Percentiles rank a stretch among this genome's conserved stretches.
Evolutionary conservation across 2,888 invertebrate genomes (phyloP).

Genomic region (Ligdia adustata): DNA sequence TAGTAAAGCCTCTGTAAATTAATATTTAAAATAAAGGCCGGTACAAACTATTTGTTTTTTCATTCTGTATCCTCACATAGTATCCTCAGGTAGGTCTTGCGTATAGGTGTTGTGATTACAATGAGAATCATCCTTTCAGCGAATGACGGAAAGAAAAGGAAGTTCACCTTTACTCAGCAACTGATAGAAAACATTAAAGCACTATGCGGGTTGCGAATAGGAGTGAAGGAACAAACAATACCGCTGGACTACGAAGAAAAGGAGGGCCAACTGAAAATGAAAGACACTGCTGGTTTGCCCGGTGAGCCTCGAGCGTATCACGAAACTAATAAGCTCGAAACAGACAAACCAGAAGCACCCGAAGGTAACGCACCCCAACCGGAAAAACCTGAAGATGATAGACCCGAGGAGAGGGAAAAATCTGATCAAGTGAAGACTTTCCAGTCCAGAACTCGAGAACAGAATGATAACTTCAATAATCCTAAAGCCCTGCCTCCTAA

Average conservation of each 20-base stretch:
- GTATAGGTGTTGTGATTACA: conserved; percentile 42
- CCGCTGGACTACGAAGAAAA: conserved; percentile 12
- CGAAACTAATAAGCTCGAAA: background rate
- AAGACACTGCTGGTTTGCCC: background rate
- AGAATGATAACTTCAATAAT: too few relatives aligned
- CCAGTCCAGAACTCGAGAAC: too few relatives aligned
- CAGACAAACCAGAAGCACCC: background rate
- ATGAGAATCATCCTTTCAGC: conserved; percentile 63
- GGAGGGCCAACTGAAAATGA: background rate
- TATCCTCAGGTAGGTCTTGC: background rate
- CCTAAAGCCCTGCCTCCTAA: too few relatives aligned
- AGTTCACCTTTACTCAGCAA: conserved; percentile 42
- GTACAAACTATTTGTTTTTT: background rate
- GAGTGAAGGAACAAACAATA: conserved; percentile 29
- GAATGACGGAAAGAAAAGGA: conserved; percentile 48
- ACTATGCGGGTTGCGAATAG: conserved; percentile 36
- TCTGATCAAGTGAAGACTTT: too few relatives aligned
- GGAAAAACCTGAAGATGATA: background rate
- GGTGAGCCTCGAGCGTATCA: background rate
- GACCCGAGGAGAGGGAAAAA: too few relatives aligned
- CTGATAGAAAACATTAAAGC: conserved; percentile 43
- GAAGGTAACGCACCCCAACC: background rate
- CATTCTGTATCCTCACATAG: background rate
- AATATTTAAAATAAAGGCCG: background rate
- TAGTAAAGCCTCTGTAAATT: background rate